Conservation (phyloP, 2,113 vertebrate genomes). For the Emydura subglobosa region DNA sequence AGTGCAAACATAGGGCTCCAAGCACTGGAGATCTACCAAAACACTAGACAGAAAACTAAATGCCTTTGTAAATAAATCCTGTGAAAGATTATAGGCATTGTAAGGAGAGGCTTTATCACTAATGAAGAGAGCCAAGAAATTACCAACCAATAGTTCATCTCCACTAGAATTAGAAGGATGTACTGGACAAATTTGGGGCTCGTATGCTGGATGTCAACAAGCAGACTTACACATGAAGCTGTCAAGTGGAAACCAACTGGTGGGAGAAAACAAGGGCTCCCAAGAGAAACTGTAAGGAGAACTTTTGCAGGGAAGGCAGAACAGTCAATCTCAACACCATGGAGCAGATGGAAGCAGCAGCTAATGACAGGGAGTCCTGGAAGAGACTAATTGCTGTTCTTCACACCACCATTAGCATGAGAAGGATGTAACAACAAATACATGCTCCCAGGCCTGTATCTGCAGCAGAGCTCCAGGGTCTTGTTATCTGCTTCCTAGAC, state of each 20-base stretch:
- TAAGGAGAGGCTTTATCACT: background rate
- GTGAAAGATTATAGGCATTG: background rate
- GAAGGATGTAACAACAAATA: background rate
- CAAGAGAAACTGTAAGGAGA: background rate
- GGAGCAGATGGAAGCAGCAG: background rate
- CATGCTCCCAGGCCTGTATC: background rate
- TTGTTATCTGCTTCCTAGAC: background rate
- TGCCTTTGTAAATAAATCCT: background rate
- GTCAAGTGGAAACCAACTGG: background rate
- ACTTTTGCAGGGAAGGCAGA: background rate
- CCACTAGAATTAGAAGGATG: background rate
- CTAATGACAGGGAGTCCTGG: background rate
- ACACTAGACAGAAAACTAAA: background rate
- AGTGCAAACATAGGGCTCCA: background rate
- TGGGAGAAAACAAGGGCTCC: background rate
- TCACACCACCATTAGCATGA: background rate
- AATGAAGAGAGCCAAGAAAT: background rate
- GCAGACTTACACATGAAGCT: background rate
- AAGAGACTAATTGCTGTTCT: background rate
- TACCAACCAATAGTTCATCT: background rate
- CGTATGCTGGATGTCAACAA: background rate
- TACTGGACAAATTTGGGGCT: background rate
- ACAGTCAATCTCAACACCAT: background rate
- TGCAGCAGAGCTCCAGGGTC: background rate
- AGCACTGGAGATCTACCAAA: background rate